phyloP scores from a whole-genome alignment of 2,888 invertebrate species.

The Pomacea canaliculata region DNA sequence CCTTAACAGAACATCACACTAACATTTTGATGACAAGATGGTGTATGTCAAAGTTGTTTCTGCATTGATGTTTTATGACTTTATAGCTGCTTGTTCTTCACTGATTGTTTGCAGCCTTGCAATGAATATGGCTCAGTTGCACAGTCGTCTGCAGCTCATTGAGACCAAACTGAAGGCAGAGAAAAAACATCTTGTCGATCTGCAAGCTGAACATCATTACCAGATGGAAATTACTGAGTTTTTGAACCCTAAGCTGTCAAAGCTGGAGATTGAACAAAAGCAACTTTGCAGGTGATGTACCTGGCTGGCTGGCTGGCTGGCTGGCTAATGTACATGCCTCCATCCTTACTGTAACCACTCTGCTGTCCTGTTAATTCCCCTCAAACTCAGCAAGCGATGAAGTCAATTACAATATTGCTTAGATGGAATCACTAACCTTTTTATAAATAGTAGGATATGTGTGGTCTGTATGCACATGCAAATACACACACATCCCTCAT shows the following conservation, averaged over 20 bases:
- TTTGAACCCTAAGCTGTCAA: not conserved
- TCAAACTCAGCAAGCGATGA: too few species aligned
- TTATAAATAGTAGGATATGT: too few species aligned
- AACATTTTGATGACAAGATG: too few species aligned
- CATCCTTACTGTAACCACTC: too few species aligned
- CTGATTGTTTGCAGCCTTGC: not conserved
- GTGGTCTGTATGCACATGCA: too few species aligned
- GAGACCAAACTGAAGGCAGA: not conserved
- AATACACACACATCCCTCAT: too few species aligned
- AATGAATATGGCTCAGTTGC: not conserved
- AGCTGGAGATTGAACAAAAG: not conserved
- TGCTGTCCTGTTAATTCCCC: too few species aligned
- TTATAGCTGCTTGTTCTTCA: not conserved
- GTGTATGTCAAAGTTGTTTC: too few species aligned
- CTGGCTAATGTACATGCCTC: not conserved
- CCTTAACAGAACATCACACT: too few species aligned
- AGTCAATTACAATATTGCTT: too few species aligned
- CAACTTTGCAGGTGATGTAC: not conserved
- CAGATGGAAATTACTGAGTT: not conserved
- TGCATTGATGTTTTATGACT: not conserved
- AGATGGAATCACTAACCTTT: too few species aligned
- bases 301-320: not conserved
- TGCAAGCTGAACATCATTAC: not conserved
- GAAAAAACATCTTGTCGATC: not conserved
- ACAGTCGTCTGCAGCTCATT: not conserved